Evolutionary conservation across 2,113 vertebrate genomes (phyloP).

Genomic region (Phyllopteryx taeniolatus): DNA sequence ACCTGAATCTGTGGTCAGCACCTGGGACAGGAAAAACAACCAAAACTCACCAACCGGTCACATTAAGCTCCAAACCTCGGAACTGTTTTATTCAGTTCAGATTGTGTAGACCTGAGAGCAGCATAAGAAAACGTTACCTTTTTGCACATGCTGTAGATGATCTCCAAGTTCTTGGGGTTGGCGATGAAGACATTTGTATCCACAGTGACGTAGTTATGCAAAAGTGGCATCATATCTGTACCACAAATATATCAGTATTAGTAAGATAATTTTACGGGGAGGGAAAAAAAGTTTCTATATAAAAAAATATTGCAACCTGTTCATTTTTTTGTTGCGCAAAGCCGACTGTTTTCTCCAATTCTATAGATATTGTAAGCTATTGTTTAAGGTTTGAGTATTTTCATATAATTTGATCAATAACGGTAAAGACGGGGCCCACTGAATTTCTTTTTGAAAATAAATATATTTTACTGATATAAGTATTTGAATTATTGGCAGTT

Average conservation of each 20-base stretch:
- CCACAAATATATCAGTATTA: conserved; percentile 8
- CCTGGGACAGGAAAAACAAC: conserved; percentile 66
- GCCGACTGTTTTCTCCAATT: too few species aligned
- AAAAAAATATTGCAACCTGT: too few species aligned
- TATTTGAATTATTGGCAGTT: too few species aligned
- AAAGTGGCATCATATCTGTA: conserved; percentile 97
- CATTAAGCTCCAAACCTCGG: neutral
- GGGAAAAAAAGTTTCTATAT: too few species aligned
- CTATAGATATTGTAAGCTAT: too few species aligned
- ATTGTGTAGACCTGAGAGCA: neutral
- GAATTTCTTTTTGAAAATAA: too few species aligned
- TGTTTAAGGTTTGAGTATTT: too few species aligned
- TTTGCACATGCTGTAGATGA: conserved; percentile 97
- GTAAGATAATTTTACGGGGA: too few species aligned
- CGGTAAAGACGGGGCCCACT: too few species aligned
- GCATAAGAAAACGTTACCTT: conserved; percentile 76
- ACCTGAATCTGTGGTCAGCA: conserved; percentile 85
- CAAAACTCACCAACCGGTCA: neutral
- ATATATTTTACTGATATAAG: too few species aligned
- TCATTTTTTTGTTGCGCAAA: too few species aligned
- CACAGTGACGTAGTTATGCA: conserved; percentile 98
- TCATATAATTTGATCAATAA: too few species aligned
- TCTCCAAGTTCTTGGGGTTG: conserved; percentile 90
- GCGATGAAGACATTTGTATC: conserved; percentile 90
- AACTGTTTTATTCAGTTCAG: neutral